Percentiles rank a stretch among this genome's conserved stretches.
phyloP scores from a whole-genome alignment of 2,113 vertebrate species.

The Candoia aspera region DNA sequence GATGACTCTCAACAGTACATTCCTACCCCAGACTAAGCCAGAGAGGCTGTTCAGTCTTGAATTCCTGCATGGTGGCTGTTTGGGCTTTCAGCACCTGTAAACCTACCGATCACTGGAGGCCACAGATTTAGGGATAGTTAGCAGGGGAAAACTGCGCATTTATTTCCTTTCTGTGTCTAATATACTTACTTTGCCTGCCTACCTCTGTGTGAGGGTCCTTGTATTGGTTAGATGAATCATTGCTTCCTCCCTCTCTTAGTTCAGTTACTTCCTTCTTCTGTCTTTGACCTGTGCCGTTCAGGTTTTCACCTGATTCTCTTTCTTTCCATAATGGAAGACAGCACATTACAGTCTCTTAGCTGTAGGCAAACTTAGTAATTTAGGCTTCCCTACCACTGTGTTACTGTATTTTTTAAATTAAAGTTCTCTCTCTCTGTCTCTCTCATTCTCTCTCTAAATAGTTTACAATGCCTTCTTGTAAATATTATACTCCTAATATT shows the following conservation, averaged over 20 bases:
- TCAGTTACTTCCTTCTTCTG: background rate
- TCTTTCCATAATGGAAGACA: background rate
- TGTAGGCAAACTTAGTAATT: background rate
- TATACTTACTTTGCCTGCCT: background rate
- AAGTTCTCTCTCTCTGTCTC: background rate
- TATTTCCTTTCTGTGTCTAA: background rate
- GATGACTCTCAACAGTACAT: background rate
- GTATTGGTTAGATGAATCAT: background rate
- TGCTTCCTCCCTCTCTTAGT: background rate
- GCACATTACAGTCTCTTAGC: background rate
- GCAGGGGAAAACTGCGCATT: background rate
- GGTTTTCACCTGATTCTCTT: background rate
- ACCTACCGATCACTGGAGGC: background rate
- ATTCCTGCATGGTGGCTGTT: background rate
- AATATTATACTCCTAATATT: background rate
- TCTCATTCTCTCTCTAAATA: no score
- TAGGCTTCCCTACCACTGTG: background rate
- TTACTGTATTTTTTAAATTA: background rate
- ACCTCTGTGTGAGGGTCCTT: background rate
- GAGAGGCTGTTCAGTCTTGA: background rate
- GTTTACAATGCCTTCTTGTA: background rate
- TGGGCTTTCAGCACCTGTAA: background rate
- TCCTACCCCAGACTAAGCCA: background rate
- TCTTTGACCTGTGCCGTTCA: background rate
- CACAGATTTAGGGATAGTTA: background rate